Conservation (phyloP, 2,888 invertebrate genomes). For the Escarpia spicata region DNA sequence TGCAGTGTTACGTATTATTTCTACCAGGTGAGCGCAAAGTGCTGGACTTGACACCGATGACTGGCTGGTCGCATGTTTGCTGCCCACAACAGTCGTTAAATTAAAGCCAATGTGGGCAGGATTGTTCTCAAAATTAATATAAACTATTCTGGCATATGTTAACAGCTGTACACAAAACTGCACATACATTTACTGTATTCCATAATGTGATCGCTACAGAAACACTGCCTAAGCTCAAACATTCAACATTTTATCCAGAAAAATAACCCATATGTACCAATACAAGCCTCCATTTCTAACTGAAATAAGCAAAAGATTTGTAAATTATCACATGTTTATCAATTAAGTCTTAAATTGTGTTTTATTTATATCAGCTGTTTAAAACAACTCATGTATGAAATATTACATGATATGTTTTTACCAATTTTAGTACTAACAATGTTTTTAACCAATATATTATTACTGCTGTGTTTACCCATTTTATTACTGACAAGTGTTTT, state of each 20-base stretch:
- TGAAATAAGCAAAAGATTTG: neutral
- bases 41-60: neutral
- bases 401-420: too few relatives aligned
- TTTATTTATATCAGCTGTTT: too few relatives aligned
- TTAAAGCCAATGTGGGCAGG: neutral
- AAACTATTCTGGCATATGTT: neutral
- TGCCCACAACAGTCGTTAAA: neutral
- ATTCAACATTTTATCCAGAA: neutral
- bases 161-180: neutral
- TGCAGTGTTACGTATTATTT: neutral
- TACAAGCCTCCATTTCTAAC: neutral
- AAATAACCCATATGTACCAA: neutral
- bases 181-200: neutral
- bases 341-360: neutral
- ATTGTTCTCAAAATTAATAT: neutral
- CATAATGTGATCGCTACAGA: neutral
- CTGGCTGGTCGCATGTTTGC: neutral
- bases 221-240: neutral
- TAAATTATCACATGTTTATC: neutral
- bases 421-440: too few relatives aligned
- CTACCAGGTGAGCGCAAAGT: neutral
- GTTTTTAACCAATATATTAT: too few relatives aligned
- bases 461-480: too few relatives aligned
- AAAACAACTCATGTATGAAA: too few relatives aligned
- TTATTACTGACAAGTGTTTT: too few relatives aligned